Base-by-base conservation (phyloP, 2,888 invertebrate genomes). In the Morpho deidamia region DNA sequence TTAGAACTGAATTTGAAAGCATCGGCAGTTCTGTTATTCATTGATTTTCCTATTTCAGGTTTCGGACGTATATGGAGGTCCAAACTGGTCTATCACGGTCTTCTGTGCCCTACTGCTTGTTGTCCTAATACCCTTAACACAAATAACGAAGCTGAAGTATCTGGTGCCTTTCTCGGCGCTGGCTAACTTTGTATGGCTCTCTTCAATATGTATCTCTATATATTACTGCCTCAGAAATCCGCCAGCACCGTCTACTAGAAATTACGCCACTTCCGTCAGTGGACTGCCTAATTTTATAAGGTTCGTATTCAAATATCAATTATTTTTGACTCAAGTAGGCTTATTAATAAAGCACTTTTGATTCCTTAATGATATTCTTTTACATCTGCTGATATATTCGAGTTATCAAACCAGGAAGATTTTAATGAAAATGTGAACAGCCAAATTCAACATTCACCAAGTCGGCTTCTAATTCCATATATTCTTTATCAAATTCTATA, bases 151-250 rank as follows among this genome's bases (percentile, higher is more conserved):
- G 66, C 90, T 98, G 0, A 96, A 94, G 72, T 94, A 94, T 70
- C 83, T 99, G 60, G 96, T 98, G 8, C 97, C 97, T 0, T 96
- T 97, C 81, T 98, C 98, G 0, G 92, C 95, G 42, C 74, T 96
- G 34, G 98, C 98, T 46, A 98, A 98, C 77, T 68, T 95, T 11
- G 93, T 95, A 35, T 95, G 97, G 89, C 86, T 95, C 0, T 81
- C 91, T 0, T 95, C 97, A 0, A 93, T 99, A 54, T 91, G 91
- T 48, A 94, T 98, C 57, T 96, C 95, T 1, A 90, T 97, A 38
- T 95, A 95, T 76, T 97, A 95, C 79, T 92, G 97, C 75, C 92
- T 97, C 70, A 91, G 91, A 44, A 78, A 81, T 44, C 88, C 84
- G 11, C 81, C 91, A 0, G 74, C 82, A 1, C 53, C 84, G 1